Evolutionary conservation across 2,113 vertebrate genomes (phyloP).

Genomic region (Ictalurus punctatus): DNA sequence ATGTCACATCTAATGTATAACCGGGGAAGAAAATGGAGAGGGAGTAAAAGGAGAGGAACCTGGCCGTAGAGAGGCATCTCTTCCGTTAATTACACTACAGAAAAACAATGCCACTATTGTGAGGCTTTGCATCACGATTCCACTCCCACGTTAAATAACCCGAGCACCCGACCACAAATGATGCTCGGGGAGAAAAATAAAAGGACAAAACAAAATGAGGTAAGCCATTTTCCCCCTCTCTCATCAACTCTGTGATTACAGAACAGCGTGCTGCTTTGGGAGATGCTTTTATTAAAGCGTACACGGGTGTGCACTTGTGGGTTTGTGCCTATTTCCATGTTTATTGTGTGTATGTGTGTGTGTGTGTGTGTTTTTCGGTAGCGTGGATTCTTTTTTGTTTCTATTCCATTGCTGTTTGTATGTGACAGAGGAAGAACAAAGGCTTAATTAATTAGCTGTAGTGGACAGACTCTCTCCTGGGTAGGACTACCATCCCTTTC

Average conservation of each 20-base stretch:
- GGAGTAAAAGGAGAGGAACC: slow-evolving; percentile 11
- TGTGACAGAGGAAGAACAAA: slow-evolving; percentile 62
- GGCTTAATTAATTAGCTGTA: slow-evolving; percentile 68
- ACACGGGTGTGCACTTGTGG: slow-evolving; percentile 55
- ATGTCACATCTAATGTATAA: slow-evolving; percentile 15
- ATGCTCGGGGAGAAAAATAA: slow-evolving; percentile 38
- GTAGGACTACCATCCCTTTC: not conserved
- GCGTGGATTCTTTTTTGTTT: slow-evolving; percentile 46
- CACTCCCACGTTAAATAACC: slow-evolving; percentile 49
- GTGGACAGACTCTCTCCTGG: slow-evolving; percentile 52
- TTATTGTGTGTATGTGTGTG: slow-evolving; percentile 47
- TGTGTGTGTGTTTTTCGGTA: slow-evolving; percentile 34
- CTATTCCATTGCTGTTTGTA: slow-evolving; percentile 57
- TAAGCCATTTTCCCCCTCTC: slow-evolving; percentile 51
- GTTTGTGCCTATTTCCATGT: slow-evolving; percentile 46
- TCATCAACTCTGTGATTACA: slow-evolving; percentile 58
- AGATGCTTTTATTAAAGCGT: slow-evolving; percentile 61
- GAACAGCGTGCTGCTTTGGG: slow-evolving; percentile 53
- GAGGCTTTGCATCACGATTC: slow-evolving; percentile 34
- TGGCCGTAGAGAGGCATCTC: slow-evolving; percentile 25
- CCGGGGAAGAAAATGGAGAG: slow-evolving; percentile 14
- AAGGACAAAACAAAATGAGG: slow-evolving; percentile 55
- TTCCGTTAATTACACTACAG: slow-evolving; percentile 53
- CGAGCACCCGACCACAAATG: slow-evolving; percentile 40
- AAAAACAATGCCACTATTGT: slow-evolving; percentile 51